phyloP scores from a whole-genome alignment of 2,888 invertebrate genomes.

The Calephelis perditalis region DNA sequence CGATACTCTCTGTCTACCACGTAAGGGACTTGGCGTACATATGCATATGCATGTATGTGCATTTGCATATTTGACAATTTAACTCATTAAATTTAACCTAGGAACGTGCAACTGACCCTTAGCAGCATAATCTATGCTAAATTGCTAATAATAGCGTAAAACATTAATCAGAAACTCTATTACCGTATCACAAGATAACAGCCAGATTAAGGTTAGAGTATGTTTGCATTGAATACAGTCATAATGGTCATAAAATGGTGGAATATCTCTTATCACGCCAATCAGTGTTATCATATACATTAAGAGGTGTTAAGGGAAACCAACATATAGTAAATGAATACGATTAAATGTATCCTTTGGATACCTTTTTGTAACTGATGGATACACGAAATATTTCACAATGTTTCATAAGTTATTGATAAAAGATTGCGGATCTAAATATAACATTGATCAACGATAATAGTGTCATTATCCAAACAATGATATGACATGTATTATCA shows the following conservation, averaged over 20 bases:
- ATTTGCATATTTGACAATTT: too few species aligned
- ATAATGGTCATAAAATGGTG: constrained; percentile 10
- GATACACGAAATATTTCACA: not conserved
- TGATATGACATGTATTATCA: too few species aligned
- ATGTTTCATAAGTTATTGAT: not conserved
- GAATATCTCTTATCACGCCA: not conserved
- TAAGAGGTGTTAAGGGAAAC: not conserved
- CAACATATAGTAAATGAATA: not conserved
- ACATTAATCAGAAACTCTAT: not conserved
- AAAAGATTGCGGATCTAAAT: too few species aligned
- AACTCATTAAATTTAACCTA: too few species aligned
- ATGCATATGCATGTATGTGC: too few species aligned
- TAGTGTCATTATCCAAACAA: too few species aligned
- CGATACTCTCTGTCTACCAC: too few species aligned
- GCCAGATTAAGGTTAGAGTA: not conserved
- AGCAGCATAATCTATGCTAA: too few species aligned
- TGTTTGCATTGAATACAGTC: constrained; percentile 3
- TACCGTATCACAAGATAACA: constrained; percentile 1
- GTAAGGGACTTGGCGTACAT: too few species aligned
- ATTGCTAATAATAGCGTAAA: too few species aligned
- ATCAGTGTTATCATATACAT: constrained; percentile 11
- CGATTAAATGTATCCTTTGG: not conserved
- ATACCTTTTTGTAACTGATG: not conserved
- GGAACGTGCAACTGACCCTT: too few species aligned
- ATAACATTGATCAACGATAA: too few species aligned